Conservation (phyloP, 2,113 vertebrate species). For the Thunnus thynnus region DNA sequence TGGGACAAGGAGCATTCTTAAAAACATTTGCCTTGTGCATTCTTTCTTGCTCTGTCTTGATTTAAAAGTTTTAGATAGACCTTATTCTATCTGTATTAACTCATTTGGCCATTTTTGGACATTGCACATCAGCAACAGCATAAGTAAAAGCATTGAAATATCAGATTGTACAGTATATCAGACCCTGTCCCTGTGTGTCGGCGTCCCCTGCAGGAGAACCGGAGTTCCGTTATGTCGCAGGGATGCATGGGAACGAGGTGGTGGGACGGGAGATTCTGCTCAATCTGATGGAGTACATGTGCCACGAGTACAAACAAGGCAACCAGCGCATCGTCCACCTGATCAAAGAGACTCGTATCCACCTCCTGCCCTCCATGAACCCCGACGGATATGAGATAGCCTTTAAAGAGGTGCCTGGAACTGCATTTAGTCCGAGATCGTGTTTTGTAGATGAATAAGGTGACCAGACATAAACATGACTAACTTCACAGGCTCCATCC, state of each 20-base stretch:
- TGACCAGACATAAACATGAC: background rate
- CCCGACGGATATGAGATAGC: slow-evolving; percentile 95
- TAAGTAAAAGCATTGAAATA: background rate
- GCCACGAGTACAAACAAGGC: slow-evolving; percentile 90
- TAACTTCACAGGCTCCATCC: too few relatives aligned
- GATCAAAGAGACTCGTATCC: slow-evolving; percentile 92
- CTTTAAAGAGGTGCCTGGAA: slow-evolving; percentile 86
- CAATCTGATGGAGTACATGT: slow-evolving; percentile 94
- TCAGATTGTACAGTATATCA: background rate
- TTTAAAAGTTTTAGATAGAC: too few relatives aligned
- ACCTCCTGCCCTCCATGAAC: slow-evolving; percentile 94
- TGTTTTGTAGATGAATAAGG: background rate
- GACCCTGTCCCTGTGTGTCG: slow-evolving; percentile 19
- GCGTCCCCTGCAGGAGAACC: slow-evolving; percentile 89
- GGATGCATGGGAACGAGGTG: slow-evolving; percentile 94
- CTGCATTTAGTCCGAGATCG: too few relatives aligned
- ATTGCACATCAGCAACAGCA: background rate
- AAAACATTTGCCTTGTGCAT: too few relatives aligned
- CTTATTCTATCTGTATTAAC: too few relatives aligned
- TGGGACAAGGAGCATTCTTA: too few relatives aligned
- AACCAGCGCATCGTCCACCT: slow-evolving; percentile 89
- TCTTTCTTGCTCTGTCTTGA: too few relatives aligned
- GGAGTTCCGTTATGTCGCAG: slow-evolving; percentile 93
- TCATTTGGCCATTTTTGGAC: background rate
- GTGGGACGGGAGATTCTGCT: slow-evolving; percentile 93